Conservation (phyloP, 1,140 invertebrate genomes). For the Drosophila orena region DNA sequence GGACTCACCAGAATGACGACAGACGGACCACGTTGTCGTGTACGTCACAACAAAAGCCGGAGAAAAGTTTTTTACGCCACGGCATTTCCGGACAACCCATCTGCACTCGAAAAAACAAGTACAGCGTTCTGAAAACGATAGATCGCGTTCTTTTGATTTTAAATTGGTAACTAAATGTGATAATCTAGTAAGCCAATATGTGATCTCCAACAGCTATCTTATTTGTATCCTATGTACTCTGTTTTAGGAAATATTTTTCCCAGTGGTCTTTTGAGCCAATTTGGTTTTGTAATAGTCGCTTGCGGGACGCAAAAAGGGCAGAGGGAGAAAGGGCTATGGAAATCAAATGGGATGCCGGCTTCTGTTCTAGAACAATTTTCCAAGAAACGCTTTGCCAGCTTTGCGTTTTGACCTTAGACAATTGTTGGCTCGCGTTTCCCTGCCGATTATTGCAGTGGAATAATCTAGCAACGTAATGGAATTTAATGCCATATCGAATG, state of each 20-base stretch:
- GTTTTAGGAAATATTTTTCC: not conserved
- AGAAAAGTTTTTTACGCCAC: constrained; percentile 33
- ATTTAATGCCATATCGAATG: constrained; percentile 41
- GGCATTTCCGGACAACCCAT: constrained; percentile 47
- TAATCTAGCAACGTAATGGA: constrained; percentile 40
- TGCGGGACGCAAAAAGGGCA: not conserved
- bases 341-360: constrained; percentile 25
- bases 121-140: too few relatives aligned
- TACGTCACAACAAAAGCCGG: constrained; percentile 32
- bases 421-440: constrained; percentile 14
- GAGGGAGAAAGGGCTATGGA: not conserved
- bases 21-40: not conserved
- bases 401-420: constrained; percentile 49
- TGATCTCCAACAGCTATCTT: too few relatives aligned
- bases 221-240: too few relatives aligned
- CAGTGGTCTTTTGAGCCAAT: constrained; percentile 37
- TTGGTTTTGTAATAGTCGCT: constrained; percentile 39
- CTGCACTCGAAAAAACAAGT: constrained; percentile 3
- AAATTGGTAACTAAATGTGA: too few relatives aligned
- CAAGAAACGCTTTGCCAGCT: constrained; percentile 23
- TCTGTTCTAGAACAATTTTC: constrained; percentile 49
- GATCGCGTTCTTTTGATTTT: not conserved
- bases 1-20: constrained; percentile 44
- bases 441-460: constrained; percentile 15
- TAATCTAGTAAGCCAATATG: too few relatives aligned